These are phyloP conservation scores for Habrosyne pyritoides DNA, from an alignment of 2,888 invertebrate species.

Conservation along the genomic window DNA sequence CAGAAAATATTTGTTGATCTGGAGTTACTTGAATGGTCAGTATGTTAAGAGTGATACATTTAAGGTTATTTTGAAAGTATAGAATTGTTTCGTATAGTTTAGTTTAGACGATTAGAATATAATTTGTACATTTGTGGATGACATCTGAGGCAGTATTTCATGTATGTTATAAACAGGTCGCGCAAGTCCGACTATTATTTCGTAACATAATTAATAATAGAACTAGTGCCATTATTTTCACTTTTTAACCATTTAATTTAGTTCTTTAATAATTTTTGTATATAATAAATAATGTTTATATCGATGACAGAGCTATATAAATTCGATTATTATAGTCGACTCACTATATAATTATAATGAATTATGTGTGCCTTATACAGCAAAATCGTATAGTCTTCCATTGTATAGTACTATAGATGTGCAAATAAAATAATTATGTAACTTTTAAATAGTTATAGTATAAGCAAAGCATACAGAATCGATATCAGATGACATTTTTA, in stretches of 20 bases:
- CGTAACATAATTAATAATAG: slow-evolving; percentile 42
- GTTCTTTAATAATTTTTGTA: slow-evolving; percentile 20
- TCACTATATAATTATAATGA: slow-evolving; percentile 33
- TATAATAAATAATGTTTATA: slow-evolving; percentile 12
- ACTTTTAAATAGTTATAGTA: slow-evolving; percentile 16
- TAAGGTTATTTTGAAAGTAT: slow-evolving; percentile 10
- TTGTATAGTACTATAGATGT: slow-evolving; percentile 22
- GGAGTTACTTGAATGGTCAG: slow-evolving; percentile 1
- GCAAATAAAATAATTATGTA: slow-evolving; percentile 18
- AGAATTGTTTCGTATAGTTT: slow-evolving; percentile 30
- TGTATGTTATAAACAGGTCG: slow-evolving; percentile 47
- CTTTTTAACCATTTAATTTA: slow-evolving; percentile 1
- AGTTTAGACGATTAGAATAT: slow-evolving; percentile 14
- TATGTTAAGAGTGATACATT: slow-evolving; percentile 25
- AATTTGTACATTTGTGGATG: slow-evolving; percentile 42
- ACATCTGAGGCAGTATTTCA: slow-evolving; percentile 82
- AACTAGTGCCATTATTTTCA: slow-evolving; percentile 56
- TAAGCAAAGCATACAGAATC: slow-evolving; percentile 16
- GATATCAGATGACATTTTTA: slow-evolving; percentile 22
- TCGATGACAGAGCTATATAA: slow-evolving; percentile 26
- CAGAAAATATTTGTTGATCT: neutral
- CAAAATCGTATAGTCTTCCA: slow-evolving; percentile 81
- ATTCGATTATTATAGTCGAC: slow-evolving; percentile 15
- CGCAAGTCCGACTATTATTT: slow-evolving; percentile 43
- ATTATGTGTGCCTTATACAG: slow-evolving; percentile 77